A percentile compares a stretch with the other conserved stretches of the same genome.
Conservation (phyloP, 2,797 vertebrate genomes). For the Pithecia hirsuta region DNA sequence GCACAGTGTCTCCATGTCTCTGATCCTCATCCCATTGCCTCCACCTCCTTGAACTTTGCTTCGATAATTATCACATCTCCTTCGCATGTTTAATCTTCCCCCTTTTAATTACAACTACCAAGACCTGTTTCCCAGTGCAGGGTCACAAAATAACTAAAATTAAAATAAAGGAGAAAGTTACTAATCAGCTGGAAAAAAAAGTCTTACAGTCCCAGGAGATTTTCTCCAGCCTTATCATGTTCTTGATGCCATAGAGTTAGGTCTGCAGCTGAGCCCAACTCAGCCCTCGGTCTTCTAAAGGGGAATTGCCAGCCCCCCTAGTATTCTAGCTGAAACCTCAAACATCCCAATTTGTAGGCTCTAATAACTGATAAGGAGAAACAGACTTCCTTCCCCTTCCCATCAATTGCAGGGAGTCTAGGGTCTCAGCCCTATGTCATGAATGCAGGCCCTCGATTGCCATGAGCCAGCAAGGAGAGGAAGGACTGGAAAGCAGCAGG, state of each 20-base stretch:
- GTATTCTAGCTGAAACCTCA: not conserved
- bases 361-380: conserved; percentile 11
- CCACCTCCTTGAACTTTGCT: not conserved
- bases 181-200: not conserved
- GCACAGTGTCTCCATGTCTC: not conserved
- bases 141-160: not conserved
- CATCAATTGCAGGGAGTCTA: not conserved
- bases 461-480: not conserved
- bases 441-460: not conserved
- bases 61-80: not conserved
- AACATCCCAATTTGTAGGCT: not conserved
- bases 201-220: not conserved
- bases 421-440: not conserved
- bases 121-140: not conserved
- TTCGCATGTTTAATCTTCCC: not conserved
- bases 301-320: not conserved
- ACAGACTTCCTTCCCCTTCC: not conserved
- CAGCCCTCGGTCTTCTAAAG: not conserved
- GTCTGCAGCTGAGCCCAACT: not conserved
- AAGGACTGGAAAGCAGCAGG: not conserved
- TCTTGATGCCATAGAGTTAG: not conserved
- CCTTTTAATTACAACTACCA: conserved; percentile 23
- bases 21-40: not conserved
- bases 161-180: conserved; percentile 1
- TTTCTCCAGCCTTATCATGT: not conserved